Percentiles rank a stretch among this genome's conserved stretches.
These are phyloP conservation scores for Seladonia tumulorum DNA, from an alignment of 2,888 invertebrate genomes.

Conservation along the genomic window DNA sequence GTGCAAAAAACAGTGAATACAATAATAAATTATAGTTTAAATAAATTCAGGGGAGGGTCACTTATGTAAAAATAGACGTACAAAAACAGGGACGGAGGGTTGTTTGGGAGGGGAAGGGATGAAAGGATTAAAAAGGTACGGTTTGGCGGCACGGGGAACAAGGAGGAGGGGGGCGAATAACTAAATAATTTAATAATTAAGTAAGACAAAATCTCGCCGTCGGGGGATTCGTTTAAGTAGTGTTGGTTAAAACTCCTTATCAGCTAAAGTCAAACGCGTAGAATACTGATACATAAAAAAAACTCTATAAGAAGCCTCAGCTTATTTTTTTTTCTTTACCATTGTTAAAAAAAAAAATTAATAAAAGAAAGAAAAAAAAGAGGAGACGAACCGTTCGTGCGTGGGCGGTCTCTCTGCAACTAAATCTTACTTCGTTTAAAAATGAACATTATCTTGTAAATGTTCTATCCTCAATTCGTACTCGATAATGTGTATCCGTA, in stretches of 20 bases:
- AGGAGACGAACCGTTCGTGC: slow-evolving; percentile 68
- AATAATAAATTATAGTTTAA: slow-evolving; percentile 79
- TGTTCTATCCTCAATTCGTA: slow-evolving; percentile 72
- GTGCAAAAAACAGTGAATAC: slow-evolving; percentile 73
- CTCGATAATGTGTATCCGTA: slow-evolving; percentile 64
- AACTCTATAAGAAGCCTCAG: slow-evolving; percentile 81
- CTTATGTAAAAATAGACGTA: slow-evolving; percentile 79
- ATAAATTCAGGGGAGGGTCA: slow-evolving; percentile 69
- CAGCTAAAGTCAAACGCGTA: slow-evolving; percentile 80
- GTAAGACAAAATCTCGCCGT: slow-evolving; percentile 77
- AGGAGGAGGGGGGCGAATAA: slow-evolving; percentile 40
- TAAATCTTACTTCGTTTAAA: slow-evolving; percentile 74
- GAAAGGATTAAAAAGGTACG: background rate
- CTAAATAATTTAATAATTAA: slow-evolving; percentile 83
- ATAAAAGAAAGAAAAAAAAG: slow-evolving; percentile 57
- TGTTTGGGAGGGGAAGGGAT: background rate
- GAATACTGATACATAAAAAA: slow-evolving; percentile 83
- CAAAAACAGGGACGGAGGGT: slow-evolving; percentile 68
- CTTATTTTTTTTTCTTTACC: slow-evolving; percentile 69
- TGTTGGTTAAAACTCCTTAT: slow-evolving; percentile 76
- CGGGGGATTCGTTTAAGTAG: slow-evolving; percentile 77
- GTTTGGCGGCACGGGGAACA: background rate
- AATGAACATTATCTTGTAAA: slow-evolving; percentile 69
- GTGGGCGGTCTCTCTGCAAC: slow-evolving; percentile 69
- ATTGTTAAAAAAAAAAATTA: slow-evolving; percentile 70